Conservation (phyloP, 2,113 vertebrate species). For the Chinchilla lanigera region DNA sequence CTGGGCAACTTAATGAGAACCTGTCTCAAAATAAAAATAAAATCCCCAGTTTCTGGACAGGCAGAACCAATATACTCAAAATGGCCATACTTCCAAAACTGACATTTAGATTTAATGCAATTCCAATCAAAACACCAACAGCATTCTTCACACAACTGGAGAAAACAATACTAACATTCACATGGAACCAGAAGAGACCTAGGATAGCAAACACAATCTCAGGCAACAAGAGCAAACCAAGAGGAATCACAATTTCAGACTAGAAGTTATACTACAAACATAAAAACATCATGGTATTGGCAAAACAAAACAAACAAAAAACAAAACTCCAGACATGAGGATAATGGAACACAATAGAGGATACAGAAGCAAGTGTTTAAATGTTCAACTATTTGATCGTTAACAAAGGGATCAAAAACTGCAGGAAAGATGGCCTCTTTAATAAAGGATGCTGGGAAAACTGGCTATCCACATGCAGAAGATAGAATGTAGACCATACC, state of each 20-base stretch:
- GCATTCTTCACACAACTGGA: background rate
- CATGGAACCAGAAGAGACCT: background rate
- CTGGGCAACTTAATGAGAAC: background rate
- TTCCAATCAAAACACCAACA: background rate
- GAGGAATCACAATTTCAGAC: background rate
- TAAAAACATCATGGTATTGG: background rate
- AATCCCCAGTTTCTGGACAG: background rate
- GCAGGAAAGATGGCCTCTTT: background rate
- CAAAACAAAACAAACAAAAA: background rate
- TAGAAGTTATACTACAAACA: background rate
- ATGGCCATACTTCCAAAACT: background rate
- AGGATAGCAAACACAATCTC: background rate
- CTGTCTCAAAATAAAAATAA: background rate
- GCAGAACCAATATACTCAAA: background rate
- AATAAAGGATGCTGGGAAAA: background rate
- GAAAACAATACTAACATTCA: background rate
- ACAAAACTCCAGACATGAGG: background rate
- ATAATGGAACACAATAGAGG: background rate
- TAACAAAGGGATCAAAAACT: background rate
- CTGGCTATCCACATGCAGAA: background rate
- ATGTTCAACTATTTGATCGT: background rate
- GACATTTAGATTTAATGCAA: background rate
- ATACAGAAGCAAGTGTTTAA: background rate
- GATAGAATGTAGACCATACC: background rate
- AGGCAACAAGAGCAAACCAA: background rate